Base-by-base conservation (phyloP, 1,140 invertebrate species). In the Apis laboriosa region DNA sequence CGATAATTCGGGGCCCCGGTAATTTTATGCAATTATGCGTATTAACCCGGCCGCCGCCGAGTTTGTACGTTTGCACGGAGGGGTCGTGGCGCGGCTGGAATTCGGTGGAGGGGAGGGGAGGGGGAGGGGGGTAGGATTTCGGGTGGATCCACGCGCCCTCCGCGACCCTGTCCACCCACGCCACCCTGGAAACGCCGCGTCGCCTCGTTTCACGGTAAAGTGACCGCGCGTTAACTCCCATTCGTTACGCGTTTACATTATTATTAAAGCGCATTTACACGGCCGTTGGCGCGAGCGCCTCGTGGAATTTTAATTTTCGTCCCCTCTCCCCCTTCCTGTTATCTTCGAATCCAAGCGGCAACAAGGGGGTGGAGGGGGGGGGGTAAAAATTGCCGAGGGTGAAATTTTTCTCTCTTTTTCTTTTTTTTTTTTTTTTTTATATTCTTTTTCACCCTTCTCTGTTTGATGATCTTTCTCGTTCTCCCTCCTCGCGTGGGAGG, bases 261-360 rank as follows among this genome's bases (percentile, higher is more conserved):
- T 91, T 91, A 91, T 92, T 91, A 91, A 91, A 91, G 91, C 89
- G 90, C 90, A 91, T 91, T 92, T 91, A 91, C 90, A 91, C 89
- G 90, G 84, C 81, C 86, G 88, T 88, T 86, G 79, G 77, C 80
- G 84, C 76, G 87, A 79, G 80, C 80, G 81, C 82, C 87, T 86
- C 78, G 70, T 83, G 90, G 90, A 92, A 91, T 92, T 91, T 91
- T 90, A 91, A 91, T 91, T 88, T 87, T 77, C 53, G 28, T 49
- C 34, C 53, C 34, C 53, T 70, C 19, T 55, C 70, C 28, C 34
- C 34, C 34, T 34, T 17, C 28, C 60, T 3, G 28, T 34, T 55
- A 77, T 70, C 80, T 82, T 82, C 80, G 51, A 78, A 1, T 67
- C 21, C 2, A 11, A 28, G 24, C 28, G 51, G 1, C 11, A 71